Base-by-base conservation (phyloP, 2,113 vertebrate species). In the Manacus vitellinus region DNA sequence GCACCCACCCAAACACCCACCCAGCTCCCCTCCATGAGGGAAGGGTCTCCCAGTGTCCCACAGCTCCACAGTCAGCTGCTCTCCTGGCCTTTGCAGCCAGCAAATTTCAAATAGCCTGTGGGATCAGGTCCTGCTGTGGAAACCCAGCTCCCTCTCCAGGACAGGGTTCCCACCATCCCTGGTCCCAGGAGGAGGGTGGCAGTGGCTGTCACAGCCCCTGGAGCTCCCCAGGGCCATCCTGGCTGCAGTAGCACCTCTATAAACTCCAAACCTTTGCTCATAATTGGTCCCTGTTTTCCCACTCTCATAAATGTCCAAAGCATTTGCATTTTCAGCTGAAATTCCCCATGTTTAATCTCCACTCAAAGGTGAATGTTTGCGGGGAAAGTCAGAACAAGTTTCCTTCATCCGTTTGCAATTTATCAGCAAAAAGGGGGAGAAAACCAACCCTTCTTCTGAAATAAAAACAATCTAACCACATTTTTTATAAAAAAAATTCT, bases 371-470 rank as follows among this genome's bases (percentile, higher is more conserved):
- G 43, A 75, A 84, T 8, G 68, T 68, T 66, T 73, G 83, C 4
- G 0, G 49, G 86, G 54, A 88, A 68, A 77, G 62, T 39, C 70
- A 55, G 83, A 81, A 74, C 19, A 27, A 51, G 16, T 70, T 81
- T 58, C 74, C 89, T 68, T 90, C 83, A 68, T 43, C 68, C 73
- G 72, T 90, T 92, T 90, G 82, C 63, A 58, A 92, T 75, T 95
- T 89, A 87, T 79, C 89, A 87, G 72, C 20, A 67, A 68, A 73
- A 58, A 63, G 24, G 24, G 5, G 25, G 75, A 51, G 74, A 41
- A 58, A 89, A n/a, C 35, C 33, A 16, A 35, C 33, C 31, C 62
- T 90, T 74, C 63, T 71, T 39, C 65, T 66, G 12, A 76, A 63
- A 71, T 28, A 85, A 90, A 94, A 92, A 77, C 71, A 88, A 74